These are phyloP conservation scores for Heloderma charlesbogerti DNA, from an alignment of 2,113 vertebrate genomes.

Conservation along the genomic window DNA sequence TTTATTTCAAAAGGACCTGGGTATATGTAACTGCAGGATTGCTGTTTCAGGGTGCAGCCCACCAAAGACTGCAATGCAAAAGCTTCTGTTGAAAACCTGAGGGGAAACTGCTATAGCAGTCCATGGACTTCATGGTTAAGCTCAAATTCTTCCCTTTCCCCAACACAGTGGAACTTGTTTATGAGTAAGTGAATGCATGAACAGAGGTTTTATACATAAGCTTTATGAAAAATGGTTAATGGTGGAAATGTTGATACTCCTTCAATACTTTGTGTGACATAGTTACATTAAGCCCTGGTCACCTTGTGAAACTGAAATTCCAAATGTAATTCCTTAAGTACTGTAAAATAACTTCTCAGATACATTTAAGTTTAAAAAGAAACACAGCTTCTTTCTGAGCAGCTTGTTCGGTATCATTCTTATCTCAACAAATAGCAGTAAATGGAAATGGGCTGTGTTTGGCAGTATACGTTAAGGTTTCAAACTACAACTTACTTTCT, in stretches of 20 bases:
- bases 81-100: not conserved
- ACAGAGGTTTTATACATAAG: not conserved
- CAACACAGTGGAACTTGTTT: not conserved
- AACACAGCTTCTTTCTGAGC: not conserved
- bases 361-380: not conserved
- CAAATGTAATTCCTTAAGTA: not conserved
- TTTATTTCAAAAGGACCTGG: not conserved
- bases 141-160: not conserved
- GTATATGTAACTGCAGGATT: not conserved
- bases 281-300: not conserved
- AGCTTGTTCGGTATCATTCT: not conserved
- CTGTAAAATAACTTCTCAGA: not conserved
- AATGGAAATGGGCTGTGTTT: not conserved
- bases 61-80: not conserved
- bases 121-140: not conserved
- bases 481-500: not conserved
- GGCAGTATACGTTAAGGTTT: not conserved
- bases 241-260: not conserved
- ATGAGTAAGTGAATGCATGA: not conserved
- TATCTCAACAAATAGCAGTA: not conserved
- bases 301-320: slow-evolving; percentile 10
- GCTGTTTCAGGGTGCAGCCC: not conserved
- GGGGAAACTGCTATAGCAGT: not conserved
- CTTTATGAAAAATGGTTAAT: not conserved
- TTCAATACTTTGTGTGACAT: not conserved